Conservation (phyloP, 2,113 vertebrate genomes). For the Dermatemys mawii region DNA sequence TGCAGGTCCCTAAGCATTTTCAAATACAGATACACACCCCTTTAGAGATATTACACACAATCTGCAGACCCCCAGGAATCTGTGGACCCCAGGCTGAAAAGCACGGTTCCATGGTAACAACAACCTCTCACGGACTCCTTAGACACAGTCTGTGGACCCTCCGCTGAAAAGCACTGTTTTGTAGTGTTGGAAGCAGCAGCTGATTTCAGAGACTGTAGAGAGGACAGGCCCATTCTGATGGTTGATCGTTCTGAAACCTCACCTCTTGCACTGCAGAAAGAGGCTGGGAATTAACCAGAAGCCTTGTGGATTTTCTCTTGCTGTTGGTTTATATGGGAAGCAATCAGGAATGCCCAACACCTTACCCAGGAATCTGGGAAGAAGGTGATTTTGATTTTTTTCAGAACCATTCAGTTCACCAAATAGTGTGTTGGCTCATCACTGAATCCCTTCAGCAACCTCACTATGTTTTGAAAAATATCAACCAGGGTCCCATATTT, state of each 20-base stretch:
- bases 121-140: background rate
- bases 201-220: background rate
- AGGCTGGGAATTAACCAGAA: background rate
- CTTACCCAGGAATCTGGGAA: background rate
- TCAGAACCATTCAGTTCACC: background rate
- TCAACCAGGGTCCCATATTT: conserved; percentile 28
- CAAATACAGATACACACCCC: too few relatives aligned
- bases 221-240: background rate
- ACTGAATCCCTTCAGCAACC: conserved; percentile 59
- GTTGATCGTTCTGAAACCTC: background rate
- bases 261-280: background rate
- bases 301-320: background rate
- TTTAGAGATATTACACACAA: too few relatives aligned
- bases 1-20: too few relatives aligned
- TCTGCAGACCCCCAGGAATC: too few relatives aligned
- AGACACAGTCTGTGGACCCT: background rate
- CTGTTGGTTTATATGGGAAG: background rate
- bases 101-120: too few relatives aligned
- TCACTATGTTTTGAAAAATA: conserved; percentile 69
- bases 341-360: background rate
- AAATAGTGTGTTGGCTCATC: background rate
- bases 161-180: background rate
- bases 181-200: background rate
- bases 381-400: conserved; percentile 1
- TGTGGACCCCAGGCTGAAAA: too few relatives aligned